Evolutionary conservation across 2,888 invertebrate genomes (phyloP).

Genomic region (Physocephala rufipes): DNA sequence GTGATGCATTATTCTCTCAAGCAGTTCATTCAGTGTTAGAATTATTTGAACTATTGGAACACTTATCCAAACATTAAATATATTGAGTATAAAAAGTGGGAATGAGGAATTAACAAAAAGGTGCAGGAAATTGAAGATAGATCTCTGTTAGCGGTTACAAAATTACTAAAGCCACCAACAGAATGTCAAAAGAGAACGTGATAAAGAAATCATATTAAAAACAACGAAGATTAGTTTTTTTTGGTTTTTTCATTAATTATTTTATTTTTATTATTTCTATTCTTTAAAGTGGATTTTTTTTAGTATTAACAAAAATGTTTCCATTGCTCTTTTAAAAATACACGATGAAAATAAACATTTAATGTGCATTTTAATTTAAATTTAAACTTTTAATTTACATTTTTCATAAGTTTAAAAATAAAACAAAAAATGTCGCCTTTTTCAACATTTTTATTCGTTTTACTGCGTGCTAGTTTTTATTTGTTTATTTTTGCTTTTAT

Average conservation of each 20-base stretch:
- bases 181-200: neutral
- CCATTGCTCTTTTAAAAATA: slow-evolving; percentile 26
- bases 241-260: slow-evolving; percentile 30
- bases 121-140: too few species aligned
- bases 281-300: slow-evolving; percentile 35
- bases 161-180: neutral
- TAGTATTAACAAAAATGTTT: slow-evolving; percentile 37
- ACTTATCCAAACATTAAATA: too few species aligned
- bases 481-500: neutral
- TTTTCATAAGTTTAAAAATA: slow-evolving; percentile 25
- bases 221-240: slow-evolving; percentile 26
- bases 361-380: slow-evolving; percentile 31
- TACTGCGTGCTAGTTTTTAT: neutral
- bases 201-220: slow-evolving; percentile 3
- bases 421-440: slow-evolving; percentile 23
- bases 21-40: too few species aligned
- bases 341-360: slow-evolving; percentile 32
- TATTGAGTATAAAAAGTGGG: too few species aligned
- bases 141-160: too few species aligned
- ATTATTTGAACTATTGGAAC: too few species aligned
- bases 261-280: slow-evolving; percentile 36
- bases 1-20: too few species aligned
- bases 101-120: too few species aligned
- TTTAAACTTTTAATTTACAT: slow-evolving; percentile 23
- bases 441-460: slow-evolving; percentile 35